phyloP scores from a whole-genome alignment of 2,888 invertebrate species.

The Pterostichus niger region DNA sequence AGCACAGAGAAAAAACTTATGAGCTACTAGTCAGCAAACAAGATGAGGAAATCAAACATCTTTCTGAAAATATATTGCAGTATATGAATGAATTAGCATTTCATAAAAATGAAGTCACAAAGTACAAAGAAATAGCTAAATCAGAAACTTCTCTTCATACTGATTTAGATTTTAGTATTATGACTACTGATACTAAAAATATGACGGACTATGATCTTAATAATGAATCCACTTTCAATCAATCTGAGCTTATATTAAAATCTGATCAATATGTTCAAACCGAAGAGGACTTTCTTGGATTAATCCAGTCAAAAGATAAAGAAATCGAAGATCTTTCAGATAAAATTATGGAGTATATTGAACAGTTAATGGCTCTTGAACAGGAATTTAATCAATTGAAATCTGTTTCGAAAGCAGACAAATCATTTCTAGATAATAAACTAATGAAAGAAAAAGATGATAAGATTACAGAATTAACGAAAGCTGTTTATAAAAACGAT shows the following conservation, averaged over 20 bases:
- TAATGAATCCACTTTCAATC: too few relatives aligned
- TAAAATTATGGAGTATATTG: constrained; percentile 22
- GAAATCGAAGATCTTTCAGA: constrained; percentile 50
- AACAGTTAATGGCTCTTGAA: not conserved
- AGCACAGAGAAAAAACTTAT: constrained; percentile 33
- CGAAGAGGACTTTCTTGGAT: not conserved
- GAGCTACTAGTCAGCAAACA: constrained; percentile 32
- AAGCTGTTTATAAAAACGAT: not conserved
- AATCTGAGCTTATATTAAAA: not conserved
- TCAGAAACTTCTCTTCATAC: not conserved
- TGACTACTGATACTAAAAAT: constrained; percentile 3
- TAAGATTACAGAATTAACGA: not conserved
- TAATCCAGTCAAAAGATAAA: constrained; percentile 22
- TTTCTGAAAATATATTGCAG: constrained; percentile 45
- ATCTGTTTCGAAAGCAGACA: too few relatives aligned
- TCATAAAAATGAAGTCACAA: constrained; percentile 25
- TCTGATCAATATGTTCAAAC: not conserved
- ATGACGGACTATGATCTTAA: too few relatives aligned
- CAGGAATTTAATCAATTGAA: constrained; percentile 14
- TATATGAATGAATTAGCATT: constrained; percentile 25
- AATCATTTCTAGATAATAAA: too few relatives aligned
- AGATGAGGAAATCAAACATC: constrained; percentile 44
- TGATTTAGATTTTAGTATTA: constrained; percentile 8
- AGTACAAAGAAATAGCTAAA: constrained; percentile 20
- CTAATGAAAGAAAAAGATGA: not conserved